Base-by-base conservation (phyloP, 1,140 invertebrate genomes). In the Drosophila punjabiensis region DNA sequence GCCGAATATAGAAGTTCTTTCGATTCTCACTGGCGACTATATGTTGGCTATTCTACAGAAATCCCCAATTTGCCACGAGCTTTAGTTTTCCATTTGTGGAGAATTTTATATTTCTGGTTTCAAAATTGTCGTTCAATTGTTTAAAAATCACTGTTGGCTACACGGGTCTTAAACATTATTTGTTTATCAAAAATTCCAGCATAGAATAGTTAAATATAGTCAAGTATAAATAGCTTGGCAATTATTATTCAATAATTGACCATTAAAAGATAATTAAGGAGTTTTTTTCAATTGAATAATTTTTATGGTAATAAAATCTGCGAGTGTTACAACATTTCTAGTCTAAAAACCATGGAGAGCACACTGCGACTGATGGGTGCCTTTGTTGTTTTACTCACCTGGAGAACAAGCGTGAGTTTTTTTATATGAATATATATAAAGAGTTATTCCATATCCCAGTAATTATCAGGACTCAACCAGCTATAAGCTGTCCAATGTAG, bases 401-500 rank as follows among this genome's bases (percentile, higher is more conserved):
- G 63, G 14, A 32, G 14, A 28, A 18, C 13, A 43, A 33, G 63
- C 20, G 63, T 61, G 30, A 66, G 63, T 43, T 4, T 0, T 8
- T 10, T 18, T 14, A 28, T n/a, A 20, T n/a, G 0, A n/a, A 43
- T 28, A 28, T 1, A 30, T n/a, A 16, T 7, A 4, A 1, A 4
- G 2, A 32, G 14, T 50, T 11, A 33, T n/a, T 24, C 0, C 10
- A 3, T 13, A 16, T 64, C 5, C 13, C 9, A 16, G 3, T 11
- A n/a, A 9, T 48, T 28, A n/a, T 14, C n/a, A 69, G 66, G 43
- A 52, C 3, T 41, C 66, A 1, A 48, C 63, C 1, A 28, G 24
- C 18, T 69, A 65, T 5, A 69, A 43, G 5, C 20, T 69, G 18
- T 28, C 66, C 6, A 69, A 69, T 24, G 61, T 52, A 8, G 9